These are phyloP conservation scores for Grapholita molesta DNA, from an alignment of 1,140 invertebrate genomes.

Conservation along the genomic window DNA sequence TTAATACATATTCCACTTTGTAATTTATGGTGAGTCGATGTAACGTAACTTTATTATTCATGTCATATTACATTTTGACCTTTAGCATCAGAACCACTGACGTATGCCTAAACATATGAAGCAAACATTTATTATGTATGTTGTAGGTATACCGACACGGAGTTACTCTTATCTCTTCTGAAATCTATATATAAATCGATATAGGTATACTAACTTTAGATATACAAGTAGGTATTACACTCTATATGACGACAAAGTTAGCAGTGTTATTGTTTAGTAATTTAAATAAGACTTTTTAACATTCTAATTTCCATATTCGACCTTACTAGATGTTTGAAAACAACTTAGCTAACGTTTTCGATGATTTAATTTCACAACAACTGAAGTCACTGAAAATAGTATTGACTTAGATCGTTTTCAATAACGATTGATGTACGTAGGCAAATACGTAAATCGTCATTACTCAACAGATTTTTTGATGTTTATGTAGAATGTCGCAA, in stretches of 20 bases:
- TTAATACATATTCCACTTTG: too few relatives aligned
- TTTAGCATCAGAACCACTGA: too few relatives aligned
- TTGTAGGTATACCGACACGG: too few relatives aligned
- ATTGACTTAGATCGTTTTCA: too few relatives aligned
- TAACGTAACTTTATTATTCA: not conserved
- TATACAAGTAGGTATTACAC: too few relatives aligned
- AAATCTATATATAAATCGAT: not conserved
- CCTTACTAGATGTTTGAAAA: not conserved
- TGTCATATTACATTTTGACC: not conserved
- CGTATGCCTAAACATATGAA: not conserved
- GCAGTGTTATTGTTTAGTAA: too few relatives aligned
- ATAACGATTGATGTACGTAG: too few relatives aligned
- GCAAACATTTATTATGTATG: not conserved
- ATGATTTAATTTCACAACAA: too few relatives aligned
- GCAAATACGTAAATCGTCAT: not conserved
- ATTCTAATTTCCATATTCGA: not conserved
- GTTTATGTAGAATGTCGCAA: constrained; percentile 15
- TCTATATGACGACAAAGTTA: too few relatives aligned
- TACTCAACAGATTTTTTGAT: constrained; percentile 1
- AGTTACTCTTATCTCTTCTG: not conserved
- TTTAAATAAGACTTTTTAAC: too few relatives aligned
- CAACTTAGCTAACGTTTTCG: not conserved
- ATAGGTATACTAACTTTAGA: not conserved
- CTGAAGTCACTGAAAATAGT: too few relatives aligned
- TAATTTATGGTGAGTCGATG: not conserved